Conservation (phyloP, 1,140 invertebrate genomes). For the Bicyclus anynana region DNA sequence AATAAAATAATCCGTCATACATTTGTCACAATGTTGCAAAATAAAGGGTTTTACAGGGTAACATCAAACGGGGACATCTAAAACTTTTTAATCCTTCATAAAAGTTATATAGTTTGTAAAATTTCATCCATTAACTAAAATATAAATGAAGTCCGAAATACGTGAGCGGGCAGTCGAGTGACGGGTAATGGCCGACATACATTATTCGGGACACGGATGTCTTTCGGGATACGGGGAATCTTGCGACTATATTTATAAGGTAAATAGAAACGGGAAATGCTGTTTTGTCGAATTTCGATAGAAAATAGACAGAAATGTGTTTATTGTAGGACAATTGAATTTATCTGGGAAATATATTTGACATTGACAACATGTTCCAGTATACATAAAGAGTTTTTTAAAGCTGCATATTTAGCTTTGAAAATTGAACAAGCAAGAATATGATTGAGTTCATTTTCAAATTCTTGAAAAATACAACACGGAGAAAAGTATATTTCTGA, state of each 20-base stretch:
- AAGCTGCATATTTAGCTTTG: too few species aligned
- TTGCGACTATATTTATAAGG: slow-evolving; percentile 10
- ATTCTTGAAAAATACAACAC: too few species aligned
- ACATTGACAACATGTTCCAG: too few species aligned
- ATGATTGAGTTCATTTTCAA: too few species aligned
- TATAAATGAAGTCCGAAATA: slow-evolving; percentile 7
- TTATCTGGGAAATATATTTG: too few species aligned
- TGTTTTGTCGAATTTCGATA: not conserved
- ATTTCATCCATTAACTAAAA: slow-evolving; percentile 11
- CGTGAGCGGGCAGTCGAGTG: slow-evolving; percentile 12
- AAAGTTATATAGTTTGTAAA: slow-evolving; percentile 12
- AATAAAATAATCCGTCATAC: not conserved
- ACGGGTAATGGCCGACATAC: slow-evolving; percentile 1
- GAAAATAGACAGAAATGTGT: too few species aligned
- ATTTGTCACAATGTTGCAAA: not conserved
- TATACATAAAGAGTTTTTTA: too few species aligned
- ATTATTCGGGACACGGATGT: slow-evolving; percentile 18
- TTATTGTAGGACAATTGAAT: too few species aligned
- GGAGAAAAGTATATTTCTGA: too few species aligned
- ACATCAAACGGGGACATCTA: not conserved
- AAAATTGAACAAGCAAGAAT: too few species aligned
- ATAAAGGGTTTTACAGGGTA: not conserved
- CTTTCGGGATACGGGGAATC: slow-evolving; percentile 7
- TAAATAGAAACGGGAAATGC: not conserved
- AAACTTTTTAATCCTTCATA: not conserved